Base-by-base conservation (phyloP, 2,888 invertebrate genomes). In the Cosmorhoe ocellata region DNA sequence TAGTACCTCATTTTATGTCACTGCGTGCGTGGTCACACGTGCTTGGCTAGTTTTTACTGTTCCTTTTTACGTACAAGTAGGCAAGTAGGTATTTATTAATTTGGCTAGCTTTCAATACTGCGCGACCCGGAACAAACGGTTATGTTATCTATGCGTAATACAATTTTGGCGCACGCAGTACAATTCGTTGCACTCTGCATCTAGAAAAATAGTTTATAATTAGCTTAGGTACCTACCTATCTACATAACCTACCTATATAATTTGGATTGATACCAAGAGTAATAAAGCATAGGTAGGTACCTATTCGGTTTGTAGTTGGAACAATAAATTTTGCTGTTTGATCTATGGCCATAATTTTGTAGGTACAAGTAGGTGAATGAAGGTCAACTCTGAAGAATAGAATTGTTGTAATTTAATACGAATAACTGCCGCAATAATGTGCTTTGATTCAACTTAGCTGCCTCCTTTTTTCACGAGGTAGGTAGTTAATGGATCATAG, bases 241-340 rank as follows among this genome's bases (percentile, higher is more conserved):
- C 67, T n/a, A n/a, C n/a, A n/a, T n/a, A n/a, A n/a, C n/a, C n/a
- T n/a, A n/a, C n/a, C 43, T 9, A 39, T 71, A 58, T 58, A 66
- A 67, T 55, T 81, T 81, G 80, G 80, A 77, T 61, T 53, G 51
- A 53, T 59, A 73, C 77, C 81, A 81, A 78, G 51, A 65, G 59
- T 58, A 61, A 60, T 63, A 44, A 58, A 46, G n/a, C 51, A 53
- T 45, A 56, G 63, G 51, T 56, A 53, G 61, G 2, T 18, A 18
- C 38, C 56, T 59, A 54, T 61, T 51, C 45, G 55, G 60, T 59
- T 60, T 59, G 53, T 13, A 47, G 65, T 52, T 53, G 49, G 54
- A 56, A 42, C 46, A 45, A 51, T 40, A 18, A 39, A 26, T 26
- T 24, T 30, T 31, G 30, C 28, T 30, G 53, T 59, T 63, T 64